These are phyloP conservation scores for Condylura cristata DNA, from an alignment of 2,113 vertebrate species.

Conservation along the genomic window DNA sequence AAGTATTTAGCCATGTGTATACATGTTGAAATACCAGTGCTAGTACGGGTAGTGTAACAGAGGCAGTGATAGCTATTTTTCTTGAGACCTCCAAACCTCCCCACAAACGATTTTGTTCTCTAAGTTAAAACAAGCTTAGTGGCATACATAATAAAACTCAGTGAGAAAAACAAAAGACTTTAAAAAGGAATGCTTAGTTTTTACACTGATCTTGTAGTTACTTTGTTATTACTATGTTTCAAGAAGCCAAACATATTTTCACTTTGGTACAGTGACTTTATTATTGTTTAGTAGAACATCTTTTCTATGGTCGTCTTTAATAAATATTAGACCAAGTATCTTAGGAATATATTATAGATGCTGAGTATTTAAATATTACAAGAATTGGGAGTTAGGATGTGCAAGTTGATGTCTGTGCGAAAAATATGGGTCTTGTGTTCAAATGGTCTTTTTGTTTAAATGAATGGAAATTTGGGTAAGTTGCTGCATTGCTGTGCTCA, in stretches of 20 bases:
- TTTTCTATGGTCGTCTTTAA: slow-evolving; percentile 19
- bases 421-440: neutral
- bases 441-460: slow-evolving; percentile 46
- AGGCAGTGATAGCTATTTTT: slow-evolving; percentile 45
- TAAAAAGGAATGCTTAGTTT: slow-evolving; percentile 1
- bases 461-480: slow-evolving; percentile 27
- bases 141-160: slow-evolving; percentile 30
- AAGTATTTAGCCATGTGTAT: neutral
- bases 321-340: neutral
- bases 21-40: neutral
- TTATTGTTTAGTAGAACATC: slow-evolving; percentile 9
- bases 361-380: slow-evolving; percentile 37
- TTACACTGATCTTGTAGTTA: slow-evolving; percentile 34
- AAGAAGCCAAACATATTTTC: slow-evolving; percentile 30
- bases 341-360: slow-evolving; percentile 45
- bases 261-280: slow-evolving; percentile 15
- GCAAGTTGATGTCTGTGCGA: slow-evolving; percentile 49
- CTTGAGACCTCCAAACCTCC: neutral
- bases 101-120: slow-evolving; percentile 16
- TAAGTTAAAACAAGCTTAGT: slow-evolving; percentile 28
- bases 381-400: neutral
- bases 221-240: slow-evolving; percentile 6
- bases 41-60: neutral
- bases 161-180: slow-evolving; percentile 23
- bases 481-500: slow-evolving; percentile 48